phyloP scores from a whole-genome alignment of 2,888 invertebrate genomes.

The Adineta ricciae region DNA sequence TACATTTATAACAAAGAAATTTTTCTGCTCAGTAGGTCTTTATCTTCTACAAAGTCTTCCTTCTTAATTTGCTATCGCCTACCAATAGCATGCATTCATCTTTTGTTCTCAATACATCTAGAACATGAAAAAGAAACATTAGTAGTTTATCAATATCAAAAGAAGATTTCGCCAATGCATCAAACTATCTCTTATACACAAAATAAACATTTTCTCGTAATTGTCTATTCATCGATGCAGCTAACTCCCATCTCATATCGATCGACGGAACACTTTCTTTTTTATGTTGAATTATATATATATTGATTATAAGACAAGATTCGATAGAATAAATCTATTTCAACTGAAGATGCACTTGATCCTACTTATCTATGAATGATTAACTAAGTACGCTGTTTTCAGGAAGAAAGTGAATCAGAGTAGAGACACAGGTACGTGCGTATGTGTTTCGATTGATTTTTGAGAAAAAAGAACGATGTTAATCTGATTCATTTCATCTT shows the following conservation, averaged over 20 bases:
- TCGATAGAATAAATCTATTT: background rate
- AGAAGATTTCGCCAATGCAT: background rate
- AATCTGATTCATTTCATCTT: background rate
- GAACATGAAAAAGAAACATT: background rate
- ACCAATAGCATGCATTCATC: background rate
- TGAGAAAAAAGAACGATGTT: background rate
- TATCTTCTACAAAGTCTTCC: background rate
- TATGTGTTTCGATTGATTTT: background rate
- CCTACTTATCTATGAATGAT: background rate
- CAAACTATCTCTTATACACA: background rate
- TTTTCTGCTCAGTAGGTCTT: background rate
- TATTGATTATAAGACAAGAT: too few species aligned
- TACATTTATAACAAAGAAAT: background rate
- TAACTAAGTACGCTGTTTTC: background rate
- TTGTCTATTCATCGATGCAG: too few species aligned
- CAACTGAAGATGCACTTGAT: background rate
- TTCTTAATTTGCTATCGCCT: background rate
- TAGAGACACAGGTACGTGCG: background rate
- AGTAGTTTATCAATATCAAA: background rate
- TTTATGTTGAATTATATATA: too few species aligned
- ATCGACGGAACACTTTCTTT: too few species aligned
- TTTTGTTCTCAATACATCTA: background rate
- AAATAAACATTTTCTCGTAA: too few species aligned
- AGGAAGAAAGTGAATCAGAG: background rate
- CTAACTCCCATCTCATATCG: too few species aligned